Evolutionary conservation across 2,797 vertebrate species (phyloP), one percentile per base, ranked within the genome.

Genomic region (Periophthalmus magnuspinnatus): DNA sequence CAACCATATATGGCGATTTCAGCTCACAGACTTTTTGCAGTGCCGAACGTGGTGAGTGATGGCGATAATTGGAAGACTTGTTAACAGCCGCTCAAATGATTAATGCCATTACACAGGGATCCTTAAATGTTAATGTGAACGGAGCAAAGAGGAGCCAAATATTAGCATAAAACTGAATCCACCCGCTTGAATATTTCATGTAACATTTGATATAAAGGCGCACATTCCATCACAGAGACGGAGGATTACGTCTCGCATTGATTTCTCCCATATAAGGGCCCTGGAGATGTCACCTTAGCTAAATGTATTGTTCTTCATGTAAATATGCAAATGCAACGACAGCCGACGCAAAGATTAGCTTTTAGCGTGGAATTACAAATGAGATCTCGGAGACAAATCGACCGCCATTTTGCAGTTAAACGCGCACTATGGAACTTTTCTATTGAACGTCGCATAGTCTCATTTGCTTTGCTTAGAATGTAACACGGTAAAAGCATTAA

Each of bases 31-130:
- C 13, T 24, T 36, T 60, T 6, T 11, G 56, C 58, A 6, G 62
- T 4, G 41, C 38, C 0, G 21, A 62, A 33, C 41, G 36, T 14
- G 34, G 41, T 64, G 62, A 64, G 62, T 48, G 62, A 64, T 64
- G 62, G 62, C 62, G 41, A 41, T 64, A 64, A 64, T 64, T 64
- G 62, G 62, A 64, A 45, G 62, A 64, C 62, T 48, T 64, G 62
- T 64, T 64, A 64, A 64, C 62, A 64, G 62, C 62, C 62, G 62
- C 41, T 64, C 41, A 28, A 47, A 64, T 64, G 62, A 64, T 64
- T 64, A 64, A 64, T 55, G 52, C 66, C 68, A 64, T 69, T 69
- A 72, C 67, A 55, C 66, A 60, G 56, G 63, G 62, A 64, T 64
- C 62, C 62, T 64, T 64, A 64, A 64, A 64, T 64, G 62, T 64